Evolutionary conservation across 2,888 invertebrate species (phyloP).

Genomic region (Cryptus viduatorius): DNA sequence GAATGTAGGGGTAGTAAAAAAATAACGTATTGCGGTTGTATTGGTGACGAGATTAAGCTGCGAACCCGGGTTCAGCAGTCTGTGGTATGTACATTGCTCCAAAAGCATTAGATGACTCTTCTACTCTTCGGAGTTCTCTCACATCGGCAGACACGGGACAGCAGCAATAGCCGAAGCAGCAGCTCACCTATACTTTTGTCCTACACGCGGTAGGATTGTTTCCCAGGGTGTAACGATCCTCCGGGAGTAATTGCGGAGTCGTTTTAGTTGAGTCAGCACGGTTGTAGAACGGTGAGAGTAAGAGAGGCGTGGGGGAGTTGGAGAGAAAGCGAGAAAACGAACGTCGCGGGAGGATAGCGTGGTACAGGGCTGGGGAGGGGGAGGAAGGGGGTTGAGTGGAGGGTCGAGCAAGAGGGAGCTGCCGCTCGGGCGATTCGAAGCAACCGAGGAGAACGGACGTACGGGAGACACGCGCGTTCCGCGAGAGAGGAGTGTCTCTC

Average conservation of each 20-base stretch:
- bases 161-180: background rate
- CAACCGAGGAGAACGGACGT: constrained; percentile 64
- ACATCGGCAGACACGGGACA: constrained; percentile 47
- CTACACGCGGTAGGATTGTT: constrained; percentile 77
- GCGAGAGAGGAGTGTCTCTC: constrained; percentile 34
- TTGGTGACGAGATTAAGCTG: constrained; percentile 29
- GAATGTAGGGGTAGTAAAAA: background rate
- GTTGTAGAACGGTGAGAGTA: constrained; percentile 64
- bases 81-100: constrained; percentile 44
- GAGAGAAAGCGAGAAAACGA: constrained; percentile 63
- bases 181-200: constrained; percentile 67
- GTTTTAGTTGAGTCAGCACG: constrained; percentile 81
- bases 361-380: constrained; percentile 49
- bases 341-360: constrained; percentile 56
- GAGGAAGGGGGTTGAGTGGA: constrained; percentile 59
- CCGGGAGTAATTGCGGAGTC: constrained; percentile 82
- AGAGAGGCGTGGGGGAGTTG: constrained; percentile 58
- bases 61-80: constrained; percentile 50
- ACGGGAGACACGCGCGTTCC: constrained; percentile 50
- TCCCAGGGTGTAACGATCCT: constrained; percentile 81
- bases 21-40: constrained; percentile 17
- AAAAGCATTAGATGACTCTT: constrained; percentile 29
- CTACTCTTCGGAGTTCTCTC: constrained; percentile 37
- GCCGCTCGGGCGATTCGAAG: constrained; percentile 50
- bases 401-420: constrained; percentile 49